phyloP scores from a whole-genome alignment of 1,140 invertebrate species.

The Bicyclus anynana region DNA sequence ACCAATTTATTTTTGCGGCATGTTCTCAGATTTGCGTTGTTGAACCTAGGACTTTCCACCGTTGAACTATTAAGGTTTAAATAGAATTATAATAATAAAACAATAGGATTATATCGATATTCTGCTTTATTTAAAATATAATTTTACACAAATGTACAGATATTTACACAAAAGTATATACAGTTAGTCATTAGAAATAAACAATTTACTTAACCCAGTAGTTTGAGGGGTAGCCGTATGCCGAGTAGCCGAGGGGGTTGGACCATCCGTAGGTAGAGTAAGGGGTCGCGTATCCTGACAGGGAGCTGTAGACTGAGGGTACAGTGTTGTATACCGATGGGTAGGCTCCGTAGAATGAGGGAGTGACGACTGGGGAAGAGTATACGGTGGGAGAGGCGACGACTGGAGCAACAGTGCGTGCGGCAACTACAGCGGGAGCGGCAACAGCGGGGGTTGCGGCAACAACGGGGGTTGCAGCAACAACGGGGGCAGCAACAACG shows the following conservation, averaged over 20 bases:
- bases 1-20: no score
- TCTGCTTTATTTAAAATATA: background rate
- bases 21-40: no score
- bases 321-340: background rate
- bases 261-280: background rate
- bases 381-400: constrained; percentile 19
- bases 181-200: background rate
- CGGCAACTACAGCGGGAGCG: constrained; percentile 22
- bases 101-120: background rate
- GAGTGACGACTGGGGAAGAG: constrained; percentile 19
- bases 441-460: constrained; percentile 20
- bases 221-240: background rate
- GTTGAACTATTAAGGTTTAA: background rate
- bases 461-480: constrained; percentile 18
- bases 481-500: constrained; percentile 6
- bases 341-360: background rate
- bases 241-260: background rate
- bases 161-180: background rate
- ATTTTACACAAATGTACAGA: background rate
- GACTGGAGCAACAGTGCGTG: constrained; percentile 1
- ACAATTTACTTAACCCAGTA: background rate
- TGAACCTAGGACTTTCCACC: no score
- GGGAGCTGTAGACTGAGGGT: constrained; percentile 6
- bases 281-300: background rate
- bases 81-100: background rate